Evolutionary conservation across 2,797 vertebrate species (phyloP).

Genomic region (Rhinophrynus dorsalis): DNA sequence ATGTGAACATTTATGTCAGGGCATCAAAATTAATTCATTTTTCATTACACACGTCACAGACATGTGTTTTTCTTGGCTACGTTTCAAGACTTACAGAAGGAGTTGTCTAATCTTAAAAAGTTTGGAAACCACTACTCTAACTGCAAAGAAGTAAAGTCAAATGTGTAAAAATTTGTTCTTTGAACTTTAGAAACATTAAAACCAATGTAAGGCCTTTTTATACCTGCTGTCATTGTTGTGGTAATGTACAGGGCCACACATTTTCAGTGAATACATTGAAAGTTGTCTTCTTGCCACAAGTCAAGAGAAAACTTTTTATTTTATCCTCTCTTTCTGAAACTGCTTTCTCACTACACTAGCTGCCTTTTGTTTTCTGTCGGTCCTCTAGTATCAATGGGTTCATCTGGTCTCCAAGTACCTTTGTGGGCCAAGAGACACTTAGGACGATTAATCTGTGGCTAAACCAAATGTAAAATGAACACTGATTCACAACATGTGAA

Average conservation of each 20-base stretch:
- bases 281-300: not conserved
- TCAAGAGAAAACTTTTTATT: not conserved
- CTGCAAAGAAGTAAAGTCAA: too few relatives aligned
- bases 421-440: not conserved
- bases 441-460: not conserved
- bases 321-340: too few relatives aligned
- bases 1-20: too few relatives aligned
- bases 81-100: too few relatives aligned
- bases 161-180: too few relatives aligned
- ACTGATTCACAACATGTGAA: not conserved
- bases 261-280: not conserved
- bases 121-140: too few relatives aligned
- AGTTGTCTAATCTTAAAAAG: too few relatives aligned
- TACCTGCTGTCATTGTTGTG: not conserved
- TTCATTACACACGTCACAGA: too few relatives aligned
- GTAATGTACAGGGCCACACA: not conserved
- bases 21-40: too few relatives aligned
- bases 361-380: not conserved
- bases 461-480: not conserved
- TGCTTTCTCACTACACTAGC: not conserved
- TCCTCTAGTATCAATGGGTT: not conserved
- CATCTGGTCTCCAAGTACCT: not conserved
- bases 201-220: not conserved
- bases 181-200: not conserved
- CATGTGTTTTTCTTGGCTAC: too few relatives aligned